Conservation (phyloP, 2,113 vertebrate species). For the Siniperca chuatsi region DNA sequence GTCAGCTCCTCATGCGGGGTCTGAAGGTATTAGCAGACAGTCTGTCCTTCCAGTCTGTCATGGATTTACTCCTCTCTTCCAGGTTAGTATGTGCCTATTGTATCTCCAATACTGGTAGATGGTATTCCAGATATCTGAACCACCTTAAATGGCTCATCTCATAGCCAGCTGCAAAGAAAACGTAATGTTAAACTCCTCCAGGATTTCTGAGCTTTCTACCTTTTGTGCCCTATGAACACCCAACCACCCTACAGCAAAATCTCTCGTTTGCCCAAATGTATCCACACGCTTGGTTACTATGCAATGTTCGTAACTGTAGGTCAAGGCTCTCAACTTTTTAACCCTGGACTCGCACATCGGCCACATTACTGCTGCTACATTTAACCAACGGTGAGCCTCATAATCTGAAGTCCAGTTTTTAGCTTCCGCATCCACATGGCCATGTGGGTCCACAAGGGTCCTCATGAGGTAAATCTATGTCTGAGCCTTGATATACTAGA, state of each 20-base stretch:
- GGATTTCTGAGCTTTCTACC: background rate
- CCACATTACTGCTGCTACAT: background rate
- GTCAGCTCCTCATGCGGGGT: background rate
- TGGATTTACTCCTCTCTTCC: background rate
- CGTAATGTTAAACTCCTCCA: background rate
- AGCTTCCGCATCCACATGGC: background rate
- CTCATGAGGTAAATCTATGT: background rate
- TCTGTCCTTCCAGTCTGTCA: background rate
- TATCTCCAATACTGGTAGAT: background rate
- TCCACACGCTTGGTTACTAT: background rate
- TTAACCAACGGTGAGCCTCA: background rate
- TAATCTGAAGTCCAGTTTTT: background rate
- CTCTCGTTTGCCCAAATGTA: too few species aligned
- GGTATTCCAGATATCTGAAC: background rate
- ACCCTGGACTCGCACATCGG: background rate
- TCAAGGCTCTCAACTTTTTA: too few species aligned
- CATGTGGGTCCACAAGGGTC: background rate
- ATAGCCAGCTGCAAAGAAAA: background rate
- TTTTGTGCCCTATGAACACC: background rate
- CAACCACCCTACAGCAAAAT: background rate
- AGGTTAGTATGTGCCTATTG: background rate
- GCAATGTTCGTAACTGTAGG: background rate
- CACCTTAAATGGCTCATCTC: background rate
- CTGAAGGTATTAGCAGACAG: background rate
- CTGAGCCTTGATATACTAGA: background rate